These are phyloP conservation scores for Catocala nupta DNA, from an alignment of 2,888 invertebrate species.

Conservation along the genomic window DNA sequence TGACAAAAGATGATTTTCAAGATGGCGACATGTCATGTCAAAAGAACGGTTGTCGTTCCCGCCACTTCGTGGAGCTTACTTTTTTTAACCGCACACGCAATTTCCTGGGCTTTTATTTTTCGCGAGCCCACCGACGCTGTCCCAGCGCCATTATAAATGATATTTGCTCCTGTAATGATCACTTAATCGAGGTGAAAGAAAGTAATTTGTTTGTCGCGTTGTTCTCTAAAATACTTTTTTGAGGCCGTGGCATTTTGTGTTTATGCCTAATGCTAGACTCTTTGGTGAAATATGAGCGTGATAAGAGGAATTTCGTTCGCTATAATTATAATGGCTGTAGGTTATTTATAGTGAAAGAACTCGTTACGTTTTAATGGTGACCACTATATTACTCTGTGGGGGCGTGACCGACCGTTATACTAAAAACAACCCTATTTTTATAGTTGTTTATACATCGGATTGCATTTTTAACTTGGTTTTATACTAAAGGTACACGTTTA, in stretches of 20 bases:
- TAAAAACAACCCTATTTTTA: constrained; percentile 69
- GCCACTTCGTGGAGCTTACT: constrained; percentile 60
- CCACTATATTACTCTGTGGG: constrained; percentile 81
- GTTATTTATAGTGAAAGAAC: constrained; percentile 81
- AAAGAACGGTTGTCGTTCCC: constrained; percentile 63
- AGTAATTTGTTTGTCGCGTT: constrained; percentile 66
- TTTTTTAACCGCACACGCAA: constrained; percentile 76
- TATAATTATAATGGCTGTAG: constrained; percentile 79
- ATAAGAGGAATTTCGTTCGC: constrained; percentile 82
- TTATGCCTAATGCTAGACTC: constrained; percentile 77
- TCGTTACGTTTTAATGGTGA: constrained; percentile 82
- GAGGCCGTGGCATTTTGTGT: constrained; percentile 62
- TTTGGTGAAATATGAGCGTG: constrained; percentile 80
- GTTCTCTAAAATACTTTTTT: constrained; percentile 57
- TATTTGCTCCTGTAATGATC: constrained; percentile 78
- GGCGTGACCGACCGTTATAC: constrained; percentile 68
- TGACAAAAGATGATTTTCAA: constrained; percentile 73
- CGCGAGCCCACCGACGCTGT: constrained; percentile 56
- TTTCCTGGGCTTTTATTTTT: constrained; percentile 75
- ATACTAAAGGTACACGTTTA: constrained; percentile 38
- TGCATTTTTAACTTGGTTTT: constrained; percentile 54
- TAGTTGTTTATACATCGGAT: constrained; percentile 59
- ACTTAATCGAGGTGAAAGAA: constrained; percentile 80
- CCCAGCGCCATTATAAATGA: constrained; percentile 68
- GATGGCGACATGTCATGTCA: constrained; percentile 74